Evolutionary conservation across 2,113 vertebrate species (phyloP), one percentile per base, ranked within the genome.

Genomic region (Heptranchias perlo): DNA sequence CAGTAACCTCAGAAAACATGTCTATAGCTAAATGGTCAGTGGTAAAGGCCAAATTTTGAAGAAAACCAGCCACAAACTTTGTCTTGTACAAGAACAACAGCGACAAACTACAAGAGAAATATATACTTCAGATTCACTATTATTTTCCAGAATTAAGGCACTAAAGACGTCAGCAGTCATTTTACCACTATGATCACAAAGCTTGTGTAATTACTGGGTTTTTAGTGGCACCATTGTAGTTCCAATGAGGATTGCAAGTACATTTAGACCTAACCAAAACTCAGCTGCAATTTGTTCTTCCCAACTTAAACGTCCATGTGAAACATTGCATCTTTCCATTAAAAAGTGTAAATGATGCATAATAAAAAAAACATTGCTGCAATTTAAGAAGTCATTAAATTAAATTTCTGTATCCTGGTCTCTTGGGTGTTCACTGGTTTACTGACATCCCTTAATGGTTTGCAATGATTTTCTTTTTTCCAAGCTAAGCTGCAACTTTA

Each of bases 171-270:
- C 91, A 64, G n/a, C 35, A 39, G 18, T 94, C 35, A 61, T 39
- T 89, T 39, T 64, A 62, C 35, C 39, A 23, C 16, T 23, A 4
- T 23, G 64, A 62, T 64, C 16, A 61, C n/a, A 94, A 23, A 18
- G 47, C 58, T 64, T 94, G 91, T 18, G 39, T 44, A 64, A 94
- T 64, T 35, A 62, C 47, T 52, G 2, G 25, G 86, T 28, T 89
- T 52, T 89, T 54, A 54, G 86, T 89, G 47, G 86, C 49, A 54
- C 8, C 28, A 13, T 54, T 62, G 52, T 93, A 39, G n/a, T 21
- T 93, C 58, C 52, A 93, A 8, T 61, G 91, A 93, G 91, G 91
- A 58, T n/a, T n/a, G n/a, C n/a, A n/a, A n/a, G n/a, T 62, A 39
- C 58, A 61, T 21, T n/a, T 54, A 23, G 5, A 39, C 21, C 35